phyloP scores from a whole-genome alignment of 2,113 vertebrate species.

The Zosterops borbonicus region DNA sequence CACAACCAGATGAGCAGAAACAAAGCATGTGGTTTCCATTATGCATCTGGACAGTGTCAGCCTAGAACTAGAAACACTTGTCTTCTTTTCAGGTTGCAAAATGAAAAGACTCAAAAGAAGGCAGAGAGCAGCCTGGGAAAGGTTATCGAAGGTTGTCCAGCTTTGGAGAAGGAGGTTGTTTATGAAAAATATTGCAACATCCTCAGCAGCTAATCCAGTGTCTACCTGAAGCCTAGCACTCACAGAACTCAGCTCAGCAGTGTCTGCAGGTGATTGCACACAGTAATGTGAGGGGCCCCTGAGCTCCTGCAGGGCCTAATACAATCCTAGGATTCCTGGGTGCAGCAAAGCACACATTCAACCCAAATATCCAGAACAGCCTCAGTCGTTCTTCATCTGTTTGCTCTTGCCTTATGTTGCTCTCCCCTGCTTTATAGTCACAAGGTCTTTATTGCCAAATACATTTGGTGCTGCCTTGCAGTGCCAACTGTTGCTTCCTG shows the following conservation, averaged over 20 bases:
- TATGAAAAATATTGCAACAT: not conserved
- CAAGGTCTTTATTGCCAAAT: not conserved
- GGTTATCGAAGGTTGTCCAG: not conserved
- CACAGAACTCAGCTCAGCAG: not conserved
- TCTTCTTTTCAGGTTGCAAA: not conserved
- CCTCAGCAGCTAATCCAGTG: not conserved
- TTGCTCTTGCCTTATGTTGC: not conserved
- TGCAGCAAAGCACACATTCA: not conserved
- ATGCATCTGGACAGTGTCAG: not conserved
- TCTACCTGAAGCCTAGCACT: not conserved
- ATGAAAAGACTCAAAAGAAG: not conserved
- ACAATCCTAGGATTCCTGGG: not conserved
- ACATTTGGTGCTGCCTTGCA: not conserved
- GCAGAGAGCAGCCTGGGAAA: not conserved
- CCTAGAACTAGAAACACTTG: not conserved
- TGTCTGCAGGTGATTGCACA: not conserved
- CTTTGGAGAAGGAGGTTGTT: not conserved
- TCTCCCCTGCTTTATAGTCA: not conserved
- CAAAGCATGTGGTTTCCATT: not conserved
- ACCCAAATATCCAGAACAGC: not conserved
- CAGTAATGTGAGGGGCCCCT: not conserved
- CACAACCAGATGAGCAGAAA: not conserved
- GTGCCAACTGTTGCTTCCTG: not conserved
- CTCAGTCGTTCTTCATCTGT: not conserved
- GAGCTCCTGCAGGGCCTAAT: not conserved